Evolutionary conservation across 2,113 vertebrate species (phyloP).

Genomic region (Dendropsophus ebraccatus): DNA sequence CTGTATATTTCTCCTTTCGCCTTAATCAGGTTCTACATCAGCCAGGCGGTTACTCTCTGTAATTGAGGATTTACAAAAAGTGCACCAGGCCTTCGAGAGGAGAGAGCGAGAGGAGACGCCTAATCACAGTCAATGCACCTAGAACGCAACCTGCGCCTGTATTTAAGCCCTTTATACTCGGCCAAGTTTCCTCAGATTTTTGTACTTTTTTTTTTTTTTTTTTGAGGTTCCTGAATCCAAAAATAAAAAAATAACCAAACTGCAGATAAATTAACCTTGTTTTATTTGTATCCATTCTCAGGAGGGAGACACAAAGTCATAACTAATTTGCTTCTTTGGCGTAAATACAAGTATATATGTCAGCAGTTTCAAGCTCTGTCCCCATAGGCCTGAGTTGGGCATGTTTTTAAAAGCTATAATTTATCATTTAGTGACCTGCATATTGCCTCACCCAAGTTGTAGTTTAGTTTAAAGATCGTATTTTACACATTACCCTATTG

Average conservation of each 20-base stretch:
- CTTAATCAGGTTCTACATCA: background rate
- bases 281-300: background rate
- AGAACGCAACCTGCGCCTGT: slow-evolving; percentile 46
- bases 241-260: slow-evolving; percentile 16
- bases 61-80: slow-evolving; percentile 78
- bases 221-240: background rate
- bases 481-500: background rate
- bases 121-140: slow-evolving; percentile 66
- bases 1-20: background rate
- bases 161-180: slow-evolving; percentile 6
- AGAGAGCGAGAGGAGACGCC: slow-evolving; percentile 69
- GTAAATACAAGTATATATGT: background rate
- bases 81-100: slow-evolving; percentile 77
- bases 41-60: slow-evolving; percentile 74
- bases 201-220: slow-evolving; percentile 42
- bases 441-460: background rate
- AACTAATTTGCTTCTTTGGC: background rate
- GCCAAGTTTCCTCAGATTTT: slow-evolving; percentile 39
- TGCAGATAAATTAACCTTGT: background rate
- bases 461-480: background rate
- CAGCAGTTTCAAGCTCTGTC: slow-evolving; percentile 16
- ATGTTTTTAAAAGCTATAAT: slow-evolving; percentile 39
- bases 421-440: slow-evolving; percentile 25
- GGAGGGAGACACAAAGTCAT: background rate
- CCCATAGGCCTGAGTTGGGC: background rate